Evolutionary conservation across 2,888 invertebrate species (phyloP).

Genomic region (Polia nebulosa): DNA sequence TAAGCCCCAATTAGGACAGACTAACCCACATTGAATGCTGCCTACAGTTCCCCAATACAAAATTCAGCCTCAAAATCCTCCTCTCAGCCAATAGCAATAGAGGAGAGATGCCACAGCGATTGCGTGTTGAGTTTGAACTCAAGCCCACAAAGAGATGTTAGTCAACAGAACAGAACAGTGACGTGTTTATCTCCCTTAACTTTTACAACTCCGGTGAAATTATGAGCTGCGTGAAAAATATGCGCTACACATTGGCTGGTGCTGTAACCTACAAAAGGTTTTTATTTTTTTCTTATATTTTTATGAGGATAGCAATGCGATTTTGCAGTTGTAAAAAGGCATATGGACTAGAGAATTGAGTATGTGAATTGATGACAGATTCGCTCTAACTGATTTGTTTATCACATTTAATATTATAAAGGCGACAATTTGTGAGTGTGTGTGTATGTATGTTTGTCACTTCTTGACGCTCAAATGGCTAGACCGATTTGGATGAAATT

Average conservation of each 20-base stretch:
- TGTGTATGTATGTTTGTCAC: too few relatives aligned
- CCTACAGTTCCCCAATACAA: neutral
- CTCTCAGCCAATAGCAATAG: neutral
- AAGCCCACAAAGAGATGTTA: constrained; percentile 34
- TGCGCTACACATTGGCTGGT: constrained; percentile 8
- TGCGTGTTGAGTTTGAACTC: constrained; percentile 19
- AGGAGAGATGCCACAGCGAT: constrained; percentile 7
- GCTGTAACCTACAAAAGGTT: neutral
- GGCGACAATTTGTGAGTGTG: too few relatives aligned
- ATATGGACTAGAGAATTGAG: too few relatives aligned
- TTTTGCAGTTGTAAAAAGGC: too few relatives aligned
- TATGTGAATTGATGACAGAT: too few relatives aligned
- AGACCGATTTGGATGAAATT: too few relatives aligned
- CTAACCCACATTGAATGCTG: neutral
- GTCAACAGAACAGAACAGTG: constrained; percentile 38
- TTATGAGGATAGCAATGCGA: neutral
- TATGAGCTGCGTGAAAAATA: constrained; percentile 44
- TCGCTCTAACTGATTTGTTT: too few relatives aligned
- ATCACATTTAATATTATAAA: too few relatives aligned
- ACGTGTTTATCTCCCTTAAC: constrained; percentile 53
- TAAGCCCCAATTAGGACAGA: neutral
- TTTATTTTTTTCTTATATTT: constrained; percentile 1
- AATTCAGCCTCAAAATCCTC: neutral
- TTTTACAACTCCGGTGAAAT: constrained; percentile 48
- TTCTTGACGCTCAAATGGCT: too few relatives aligned